Conservation (phyloP, 1,140 invertebrate genomes). For the Aporrectodea caliginosa region DNA sequence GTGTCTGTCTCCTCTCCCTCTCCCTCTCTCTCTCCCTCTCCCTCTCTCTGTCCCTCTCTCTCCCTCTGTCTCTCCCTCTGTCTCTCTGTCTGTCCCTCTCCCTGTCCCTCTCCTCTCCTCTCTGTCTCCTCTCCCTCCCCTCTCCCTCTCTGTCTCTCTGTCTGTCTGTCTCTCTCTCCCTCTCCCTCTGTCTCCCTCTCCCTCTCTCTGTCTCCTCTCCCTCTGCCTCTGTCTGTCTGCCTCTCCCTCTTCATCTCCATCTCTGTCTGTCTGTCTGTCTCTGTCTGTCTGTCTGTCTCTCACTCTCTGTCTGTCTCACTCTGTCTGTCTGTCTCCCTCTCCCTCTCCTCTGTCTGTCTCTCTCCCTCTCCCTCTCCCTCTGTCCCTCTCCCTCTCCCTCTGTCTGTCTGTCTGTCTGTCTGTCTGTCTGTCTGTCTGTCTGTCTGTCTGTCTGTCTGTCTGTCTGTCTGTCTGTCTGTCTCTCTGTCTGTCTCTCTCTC, state of each 20-base stretch:
- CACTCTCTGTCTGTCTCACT: background rate
- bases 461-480: background rate
- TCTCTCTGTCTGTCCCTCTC: no score
- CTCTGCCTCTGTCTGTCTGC: no score
- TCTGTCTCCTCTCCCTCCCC: no score
- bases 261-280: background rate
- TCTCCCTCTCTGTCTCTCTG: no score
- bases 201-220: no score
- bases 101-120: no score
- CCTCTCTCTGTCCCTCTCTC: no score
- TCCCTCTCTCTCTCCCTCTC: no score
- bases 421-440: background rate
- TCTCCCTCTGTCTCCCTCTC: no score
- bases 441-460: background rate
- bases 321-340: background rate
- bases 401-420: background rate
- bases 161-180: no score
- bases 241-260: background rate
- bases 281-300: background rate
- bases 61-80: no score
- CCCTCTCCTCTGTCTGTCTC: background rate
- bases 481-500: background rate
- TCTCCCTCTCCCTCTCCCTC: background rate
- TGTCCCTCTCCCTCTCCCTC: background rate
- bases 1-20: no score